These are phyloP conservation scores for Rhynchotus rufescens DNA, from an alignment of 2,797 vertebrate genomes.

Conservation along the genomic window DNA sequence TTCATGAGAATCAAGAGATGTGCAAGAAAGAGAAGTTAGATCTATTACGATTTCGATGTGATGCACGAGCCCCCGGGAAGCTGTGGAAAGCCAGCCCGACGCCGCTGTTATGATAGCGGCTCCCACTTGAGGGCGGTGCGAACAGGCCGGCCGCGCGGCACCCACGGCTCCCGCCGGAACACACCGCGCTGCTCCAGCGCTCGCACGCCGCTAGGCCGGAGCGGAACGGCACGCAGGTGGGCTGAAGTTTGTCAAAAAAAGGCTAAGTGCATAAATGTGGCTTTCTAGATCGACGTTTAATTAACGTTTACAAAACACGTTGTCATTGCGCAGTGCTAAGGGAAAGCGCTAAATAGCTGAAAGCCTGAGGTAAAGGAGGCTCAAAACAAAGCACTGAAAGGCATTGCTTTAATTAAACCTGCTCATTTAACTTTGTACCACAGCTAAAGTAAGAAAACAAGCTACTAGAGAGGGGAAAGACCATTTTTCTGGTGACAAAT, in stretches of 20 bases:
- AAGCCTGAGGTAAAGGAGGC: background rate
- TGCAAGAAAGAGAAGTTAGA: too few relatives aligned
- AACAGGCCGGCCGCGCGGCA: background rate
- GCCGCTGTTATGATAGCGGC: background rate
- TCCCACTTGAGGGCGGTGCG: slow-evolving; percentile 56
- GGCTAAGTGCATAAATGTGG: background rate
- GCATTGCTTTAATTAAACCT: fast-evolving
- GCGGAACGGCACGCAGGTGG: fast-evolving
- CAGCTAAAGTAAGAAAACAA: background rate
- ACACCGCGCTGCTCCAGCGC: fast-evolving
- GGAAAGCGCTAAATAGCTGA: background rate
- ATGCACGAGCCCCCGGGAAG: fast-evolving
- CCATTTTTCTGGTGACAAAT: background rate
- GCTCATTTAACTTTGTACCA: background rate
- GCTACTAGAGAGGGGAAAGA: slow-evolving; percentile 20
- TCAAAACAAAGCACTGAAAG: background rate
- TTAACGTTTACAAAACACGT: background rate
- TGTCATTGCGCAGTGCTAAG: background rate
- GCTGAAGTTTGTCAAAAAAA: fast-evolving
- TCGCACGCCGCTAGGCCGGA: fast-evolving
- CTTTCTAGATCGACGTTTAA: background rate
- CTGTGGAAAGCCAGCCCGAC: fast-evolving
- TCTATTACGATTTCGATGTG: background rate
- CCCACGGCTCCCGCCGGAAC: fast-evolving
- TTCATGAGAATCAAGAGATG: background rate